Base-by-base conservation (phyloP, 2,113 vertebrate genomes). In the Nycticryphes semicollaris region DNA sequence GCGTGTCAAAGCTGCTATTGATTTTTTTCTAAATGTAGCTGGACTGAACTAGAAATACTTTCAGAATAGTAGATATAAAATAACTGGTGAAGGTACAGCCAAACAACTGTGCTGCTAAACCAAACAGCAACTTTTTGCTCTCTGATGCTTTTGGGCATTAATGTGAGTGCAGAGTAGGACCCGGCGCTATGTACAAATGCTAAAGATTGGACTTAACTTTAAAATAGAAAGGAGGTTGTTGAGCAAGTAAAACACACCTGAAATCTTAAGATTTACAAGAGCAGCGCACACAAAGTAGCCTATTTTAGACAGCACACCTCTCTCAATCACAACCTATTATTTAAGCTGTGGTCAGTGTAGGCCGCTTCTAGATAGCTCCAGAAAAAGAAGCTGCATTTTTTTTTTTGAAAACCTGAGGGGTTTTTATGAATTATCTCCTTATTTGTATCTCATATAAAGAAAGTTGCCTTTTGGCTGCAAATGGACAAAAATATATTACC, bases 1-100 rank as follows among this genome's bases (percentile, higher is more conserved):
- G 66, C 39, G 31, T 14, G 31, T 85, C 87, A 91, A 79, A 93
- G 75, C 74, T 91, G 56, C 63, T 83, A 87, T 79, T 69, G 70
- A 95, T 94, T 93, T 91, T 50, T 54, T 91, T 84, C 87, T 91
- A 87, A 87, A 85, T 62, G 33, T 30, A 68, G 66, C 47, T 24
- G n/a, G 30, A 48, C 57, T 28, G 62, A 91, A 73, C 62, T 68
- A 59, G 48, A 93, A 85, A 57, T 79, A 28, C 87, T 56, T 81
- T 79, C 67, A 85, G 87, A 84, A 87, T 1, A 87, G 50, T n/a
- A 79, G 25, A 41, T 69, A 64, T 27, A 67, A 77, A 90, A 87
- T 72, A 90, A 77, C 25, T 70, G 51, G 43, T 9, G 12, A 82
- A 60, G 30, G 23, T 48, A 60, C 20, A 24, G 57, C 25, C 35